Evolutionary conservation across 1,140 invertebrate species (phyloP).

Genomic region (Dreissena rostriformis): DNA sequence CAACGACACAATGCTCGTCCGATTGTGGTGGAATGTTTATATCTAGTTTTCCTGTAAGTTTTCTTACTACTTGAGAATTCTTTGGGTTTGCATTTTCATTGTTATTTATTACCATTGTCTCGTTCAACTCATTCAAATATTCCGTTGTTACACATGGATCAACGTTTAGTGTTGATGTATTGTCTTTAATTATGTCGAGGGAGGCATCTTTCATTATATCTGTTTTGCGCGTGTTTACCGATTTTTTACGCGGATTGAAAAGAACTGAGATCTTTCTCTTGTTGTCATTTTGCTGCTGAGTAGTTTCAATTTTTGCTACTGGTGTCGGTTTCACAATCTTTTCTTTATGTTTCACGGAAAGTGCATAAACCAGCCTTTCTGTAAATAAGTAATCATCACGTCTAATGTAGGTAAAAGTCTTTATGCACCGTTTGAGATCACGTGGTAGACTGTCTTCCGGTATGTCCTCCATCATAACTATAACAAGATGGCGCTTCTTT

Average conservation of each 20-base stretch:
- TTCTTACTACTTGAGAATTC: not conserved
- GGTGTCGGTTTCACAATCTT: conserved; percentile 7
- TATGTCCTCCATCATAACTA: conserved; percentile 72
- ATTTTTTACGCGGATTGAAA: not conserved
- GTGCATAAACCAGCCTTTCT: conserved; percentile 67
- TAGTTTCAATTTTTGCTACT: not conserved
- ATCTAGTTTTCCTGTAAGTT: conserved; percentile 4
- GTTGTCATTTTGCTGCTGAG: not conserved
- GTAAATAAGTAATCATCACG: conserved; percentile 69
- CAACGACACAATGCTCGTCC: conserved; percentile 13
- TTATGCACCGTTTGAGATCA: conserved; percentile 94
- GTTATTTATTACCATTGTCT: too few species aligned
- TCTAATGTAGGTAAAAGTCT: conserved; percentile 93
- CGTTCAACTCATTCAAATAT: not conserved
- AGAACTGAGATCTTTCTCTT: not conserved
- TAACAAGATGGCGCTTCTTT: conserved; percentile 71
- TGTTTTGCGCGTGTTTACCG: not conserved
- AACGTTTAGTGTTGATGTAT: not conserved
- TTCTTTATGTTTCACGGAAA: conserved; percentile 36
- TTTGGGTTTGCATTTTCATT: not conserved
- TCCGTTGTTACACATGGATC: not conserved
- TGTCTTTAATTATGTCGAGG: not conserved
- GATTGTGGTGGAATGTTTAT: conserved; percentile 16
- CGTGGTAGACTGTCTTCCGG: conserved; percentile 89
- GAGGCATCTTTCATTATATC: not conserved